Conservation (phyloP, 2,888 invertebrate species). For the Nowickia ferox region DNA sequence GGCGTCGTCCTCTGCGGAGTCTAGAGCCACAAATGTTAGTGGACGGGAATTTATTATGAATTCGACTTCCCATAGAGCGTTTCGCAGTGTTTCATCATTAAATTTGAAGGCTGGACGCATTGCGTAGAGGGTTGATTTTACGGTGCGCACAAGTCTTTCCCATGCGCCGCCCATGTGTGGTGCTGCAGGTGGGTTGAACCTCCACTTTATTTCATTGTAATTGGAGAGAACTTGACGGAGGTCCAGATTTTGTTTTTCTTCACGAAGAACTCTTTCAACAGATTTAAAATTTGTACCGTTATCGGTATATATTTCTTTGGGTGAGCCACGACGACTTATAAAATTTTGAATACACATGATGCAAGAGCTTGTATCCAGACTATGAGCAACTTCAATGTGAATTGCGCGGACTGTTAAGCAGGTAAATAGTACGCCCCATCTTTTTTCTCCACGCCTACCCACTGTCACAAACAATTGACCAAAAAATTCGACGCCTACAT, state of each 20-base stretch:
- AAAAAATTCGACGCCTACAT: background rate
- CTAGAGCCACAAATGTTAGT: slow-evolving; percentile 19
- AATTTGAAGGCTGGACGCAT: background rate
- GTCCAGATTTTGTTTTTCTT: background rate
- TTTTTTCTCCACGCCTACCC: too few relatives aligned
- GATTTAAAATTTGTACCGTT: slow-evolving; percentile 28
- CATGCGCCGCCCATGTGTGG: too few relatives aligned
- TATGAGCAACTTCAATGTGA: too few relatives aligned
- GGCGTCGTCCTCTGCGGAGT: too few relatives aligned
- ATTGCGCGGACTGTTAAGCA: too few relatives aligned
- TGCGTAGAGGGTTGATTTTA: background rate
- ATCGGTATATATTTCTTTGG: slow-evolving; percentile 17
- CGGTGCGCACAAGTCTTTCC: too few relatives aligned
- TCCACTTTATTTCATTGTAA: background rate
- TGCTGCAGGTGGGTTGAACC: background rate
- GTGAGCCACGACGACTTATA: too few relatives aligned
- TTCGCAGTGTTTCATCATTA: background rate
- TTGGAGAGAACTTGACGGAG: background rate
- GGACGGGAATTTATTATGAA: slow-evolving; percentile 32
- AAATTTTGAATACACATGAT: slow-evolving; percentile 27
- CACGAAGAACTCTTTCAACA: background rate
- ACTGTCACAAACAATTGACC: too few relatives aligned
- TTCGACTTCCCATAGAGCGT: too few relatives aligned
- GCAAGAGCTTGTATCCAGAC: slow-evolving; percentile 40
- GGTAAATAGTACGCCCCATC: too few relatives aligned